Conservation (phyloP, 2,888 invertebrate species). For the Epistrophe grossulariae region DNA sequence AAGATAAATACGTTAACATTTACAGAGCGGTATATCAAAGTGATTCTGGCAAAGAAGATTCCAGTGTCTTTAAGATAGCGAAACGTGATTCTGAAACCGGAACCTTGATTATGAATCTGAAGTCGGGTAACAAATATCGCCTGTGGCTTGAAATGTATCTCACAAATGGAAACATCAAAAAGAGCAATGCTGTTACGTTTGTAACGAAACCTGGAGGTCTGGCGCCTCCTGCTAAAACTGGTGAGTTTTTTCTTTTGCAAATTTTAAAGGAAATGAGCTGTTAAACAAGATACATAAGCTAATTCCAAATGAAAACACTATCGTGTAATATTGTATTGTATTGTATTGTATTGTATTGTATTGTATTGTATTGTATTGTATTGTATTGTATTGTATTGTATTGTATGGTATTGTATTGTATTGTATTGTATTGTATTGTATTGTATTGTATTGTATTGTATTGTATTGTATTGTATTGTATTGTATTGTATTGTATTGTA, state of each 20-base stretch:
- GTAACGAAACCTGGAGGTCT: conserved; percentile 90
- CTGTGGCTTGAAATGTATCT: conserved; percentile 95
- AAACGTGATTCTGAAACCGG: conserved; percentile 89
- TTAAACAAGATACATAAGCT: no score
- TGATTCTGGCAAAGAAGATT: conserved; percentile 89
- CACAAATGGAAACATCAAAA: conserved; percentile 94
- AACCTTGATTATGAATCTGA: conserved; percentile 88
- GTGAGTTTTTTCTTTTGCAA: conserved; percentile 77
- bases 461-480: no score
- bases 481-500: no score
- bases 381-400: no score
- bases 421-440: no score
- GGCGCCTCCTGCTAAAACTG: conserved; percentile 84
- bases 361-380: no score
- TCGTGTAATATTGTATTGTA: no score
- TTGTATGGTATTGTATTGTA: no score
- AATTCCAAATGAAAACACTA: no score
- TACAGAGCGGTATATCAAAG: conserved; percentile 93
- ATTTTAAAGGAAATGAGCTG: no score
- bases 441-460: no score
- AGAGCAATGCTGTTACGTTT: conserved; percentile 94
- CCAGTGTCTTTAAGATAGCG: conserved; percentile 90
- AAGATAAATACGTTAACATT: conserved; percentile 95
- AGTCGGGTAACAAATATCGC: conserved; percentile 92
- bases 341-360: no score